Conservation (phyloP, 2,888 invertebrate species). For the Nipponacmea schrenckii region DNA sequence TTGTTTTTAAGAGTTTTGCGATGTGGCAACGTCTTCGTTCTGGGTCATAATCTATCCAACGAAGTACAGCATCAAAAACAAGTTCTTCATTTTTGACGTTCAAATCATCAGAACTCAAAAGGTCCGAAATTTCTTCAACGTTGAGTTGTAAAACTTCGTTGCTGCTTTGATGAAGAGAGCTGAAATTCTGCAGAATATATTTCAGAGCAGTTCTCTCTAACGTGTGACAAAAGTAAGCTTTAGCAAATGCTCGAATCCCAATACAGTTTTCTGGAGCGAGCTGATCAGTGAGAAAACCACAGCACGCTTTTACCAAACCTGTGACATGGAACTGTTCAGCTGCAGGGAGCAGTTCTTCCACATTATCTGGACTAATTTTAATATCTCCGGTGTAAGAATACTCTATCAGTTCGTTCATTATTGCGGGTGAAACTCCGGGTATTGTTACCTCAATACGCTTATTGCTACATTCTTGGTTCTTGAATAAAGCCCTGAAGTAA, state of each 20-base stretch:
- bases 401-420: constrained; percentile 82
- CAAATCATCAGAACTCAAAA: constrained; percentile 60
- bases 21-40: constrained; percentile 80
- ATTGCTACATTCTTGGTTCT: too few relatives aligned
- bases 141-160: constrained; percentile 71
- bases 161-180: constrained; percentile 73
- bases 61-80: constrained; percentile 71
- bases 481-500: too few relatives aligned
- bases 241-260: constrained; percentile 85
- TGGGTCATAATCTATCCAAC: constrained; percentile 86
- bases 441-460: constrained; percentile 77
- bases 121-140: constrained; percentile 47
- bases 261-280: constrained; percentile 84
- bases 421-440: constrained; percentile 81
- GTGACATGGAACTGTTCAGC: constrained; percentile 89
- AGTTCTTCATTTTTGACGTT: constrained; percentile 65
- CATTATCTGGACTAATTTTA: constrained; percentile 81
- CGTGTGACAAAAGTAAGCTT: constrained; percentile 80
- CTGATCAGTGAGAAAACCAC: constrained; percentile 78
- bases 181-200: too few relatives aligned
- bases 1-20: constrained; percentile 71
- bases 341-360: constrained; percentile 77
- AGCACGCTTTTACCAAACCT: constrained; percentile 84
- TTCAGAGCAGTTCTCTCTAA: too few relatives aligned
- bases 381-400: constrained; percentile 86